Base-by-base conservation (phyloP, 2,113 vertebrate species). In the Coracopsis vasa region DNA sequence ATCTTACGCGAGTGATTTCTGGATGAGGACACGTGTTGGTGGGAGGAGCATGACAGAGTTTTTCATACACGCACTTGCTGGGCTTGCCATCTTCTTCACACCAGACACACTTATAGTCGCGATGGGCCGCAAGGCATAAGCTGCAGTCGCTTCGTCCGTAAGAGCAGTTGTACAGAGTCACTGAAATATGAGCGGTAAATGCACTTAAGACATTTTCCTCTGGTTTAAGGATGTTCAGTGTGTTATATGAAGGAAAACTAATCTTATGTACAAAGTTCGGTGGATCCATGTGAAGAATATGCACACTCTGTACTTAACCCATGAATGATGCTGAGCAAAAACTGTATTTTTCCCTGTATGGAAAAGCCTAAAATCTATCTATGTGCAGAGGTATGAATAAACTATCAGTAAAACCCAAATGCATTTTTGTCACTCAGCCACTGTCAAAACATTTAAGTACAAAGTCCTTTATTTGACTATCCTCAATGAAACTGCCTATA, bases 91-190 rank as follows among this genome's bases (percentile, higher is more conserved):
- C 94, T 69, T 94, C 96, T 86, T 97, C 82, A 65, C 99, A 99
- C 99, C 99, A 99, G 45, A 99, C 99, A 23, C 99, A 99, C 10
- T 92, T 45, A 66, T 99, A 99, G 39, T 94, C 88, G 0, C 61
- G 35, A 23, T 96, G 93, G 1, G 99, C 98, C 0, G 99, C 98
- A 29, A 98, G 98, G 92, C 99, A 99, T 64, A 99, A 96, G 81
- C 99, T 99, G 97, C 99, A 99, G 98, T 99, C 99, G 0, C 98
- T 98, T 72, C 99, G 98, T 61, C 98, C 98, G 10, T 99, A 98
- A 6, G 99, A 99, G 96, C 99, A 99, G 98, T 99, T 99, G 95
- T 99, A 99, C 73, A 99, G 97, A 44, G 98, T 98, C 58, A 99
- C 99, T 99, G 98, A 7, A 95, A 96, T 56, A 75, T 1, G 39